Percentiles rank a stretch among this genome's conserved stretches.
These are phyloP conservation scores for Datnioides undecimradiatus DNA, from an alignment of 2,113 vertebrate genomes.

Conservation along the genomic window DNA sequence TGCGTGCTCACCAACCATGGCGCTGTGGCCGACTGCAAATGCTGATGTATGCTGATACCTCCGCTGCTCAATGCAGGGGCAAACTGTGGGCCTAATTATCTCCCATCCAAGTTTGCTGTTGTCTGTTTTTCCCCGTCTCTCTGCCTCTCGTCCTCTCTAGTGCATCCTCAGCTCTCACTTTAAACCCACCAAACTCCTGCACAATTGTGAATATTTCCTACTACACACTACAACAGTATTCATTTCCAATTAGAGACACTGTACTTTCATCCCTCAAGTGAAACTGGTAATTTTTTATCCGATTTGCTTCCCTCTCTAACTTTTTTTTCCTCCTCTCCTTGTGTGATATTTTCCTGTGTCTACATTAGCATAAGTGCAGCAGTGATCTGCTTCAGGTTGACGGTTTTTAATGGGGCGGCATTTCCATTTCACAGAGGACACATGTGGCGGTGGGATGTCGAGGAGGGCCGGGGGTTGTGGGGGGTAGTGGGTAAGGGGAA, in stretches of 20 bases:
- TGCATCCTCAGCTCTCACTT: slow-evolving; percentile 37
- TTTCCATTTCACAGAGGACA: slow-evolving; percentile 86
- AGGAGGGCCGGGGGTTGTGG: slow-evolving; percentile 17
- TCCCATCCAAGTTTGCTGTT: slow-evolving; percentile 52
- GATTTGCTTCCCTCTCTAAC: slow-evolving; percentile 61
- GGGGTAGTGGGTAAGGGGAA: slow-evolving; percentile 1
- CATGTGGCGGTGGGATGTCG: slow-evolving; percentile 71
- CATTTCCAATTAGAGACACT: slow-evolving; percentile 72
- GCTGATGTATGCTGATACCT: slow-evolving; percentile 53
- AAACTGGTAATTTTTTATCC: slow-evolving; percentile 70
- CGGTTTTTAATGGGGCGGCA: slow-evolving; percentile 80
- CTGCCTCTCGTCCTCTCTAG: slow-evolving; percentile 25
- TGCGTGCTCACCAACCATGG: background rate
- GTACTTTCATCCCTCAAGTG: slow-evolving; percentile 67
- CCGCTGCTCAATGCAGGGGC: slow-evolving; percentile 24
- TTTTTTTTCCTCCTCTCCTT: slow-evolving; percentile 56
- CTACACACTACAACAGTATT: slow-evolving; percentile 55
- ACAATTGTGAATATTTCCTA: slow-evolving; percentile 59
- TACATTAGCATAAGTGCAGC: slow-evolving; percentile 85
- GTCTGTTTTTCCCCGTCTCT: slow-evolving; percentile 31
- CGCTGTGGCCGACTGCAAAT: slow-evolving; percentile 13
- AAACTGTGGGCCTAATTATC: slow-evolving; percentile 69
- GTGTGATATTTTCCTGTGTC: slow-evolving; percentile 81
- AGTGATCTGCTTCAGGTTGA: slow-evolving; percentile 79
- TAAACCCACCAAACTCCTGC: slow-evolving; percentile 29